Conservation (phyloP, 2,797 vertebrate genomes). For the Thamnophis elegans region DNA sequence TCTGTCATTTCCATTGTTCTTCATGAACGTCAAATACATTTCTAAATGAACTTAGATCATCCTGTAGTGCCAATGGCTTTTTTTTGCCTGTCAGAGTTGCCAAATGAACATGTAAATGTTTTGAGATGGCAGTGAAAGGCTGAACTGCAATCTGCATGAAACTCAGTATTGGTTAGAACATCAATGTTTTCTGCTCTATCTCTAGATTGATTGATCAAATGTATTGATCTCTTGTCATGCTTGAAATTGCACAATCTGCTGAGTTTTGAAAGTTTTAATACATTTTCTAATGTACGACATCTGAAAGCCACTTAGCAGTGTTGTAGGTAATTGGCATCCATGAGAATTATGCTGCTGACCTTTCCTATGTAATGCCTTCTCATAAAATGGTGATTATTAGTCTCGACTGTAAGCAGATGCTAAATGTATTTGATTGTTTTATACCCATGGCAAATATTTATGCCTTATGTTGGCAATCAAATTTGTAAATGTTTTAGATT, state of each 20-base stretch:
- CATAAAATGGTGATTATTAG: neutral
- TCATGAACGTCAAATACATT: neutral
- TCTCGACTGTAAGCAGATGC: neutral
- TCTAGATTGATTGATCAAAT: neutral
- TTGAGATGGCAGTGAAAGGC: neutral
- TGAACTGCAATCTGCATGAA: neutral
- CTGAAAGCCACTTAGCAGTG: neutral
- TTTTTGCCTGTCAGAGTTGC: neutral
- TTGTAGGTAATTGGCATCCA: neutral
- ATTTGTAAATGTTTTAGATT: neutral
- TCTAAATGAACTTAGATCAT: neutral
- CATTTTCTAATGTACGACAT: neutral
- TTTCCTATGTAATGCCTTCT: neutral
- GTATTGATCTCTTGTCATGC: neutral
- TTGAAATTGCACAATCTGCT: neutral
- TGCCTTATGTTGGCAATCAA: neutral
- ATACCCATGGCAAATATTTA: neutral
- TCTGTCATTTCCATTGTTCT: neutral
- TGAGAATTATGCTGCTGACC: neutral
- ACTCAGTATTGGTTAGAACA: neutral
- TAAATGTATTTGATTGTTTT: neutral
- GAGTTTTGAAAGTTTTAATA: neutral
- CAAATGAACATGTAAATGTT: neutral
- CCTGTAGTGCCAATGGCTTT: neutral
- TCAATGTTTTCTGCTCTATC: neutral